phyloP scores from a whole-genome alignment of 2,888 invertebrate species.

The Celastrina argiolus region DNA sequence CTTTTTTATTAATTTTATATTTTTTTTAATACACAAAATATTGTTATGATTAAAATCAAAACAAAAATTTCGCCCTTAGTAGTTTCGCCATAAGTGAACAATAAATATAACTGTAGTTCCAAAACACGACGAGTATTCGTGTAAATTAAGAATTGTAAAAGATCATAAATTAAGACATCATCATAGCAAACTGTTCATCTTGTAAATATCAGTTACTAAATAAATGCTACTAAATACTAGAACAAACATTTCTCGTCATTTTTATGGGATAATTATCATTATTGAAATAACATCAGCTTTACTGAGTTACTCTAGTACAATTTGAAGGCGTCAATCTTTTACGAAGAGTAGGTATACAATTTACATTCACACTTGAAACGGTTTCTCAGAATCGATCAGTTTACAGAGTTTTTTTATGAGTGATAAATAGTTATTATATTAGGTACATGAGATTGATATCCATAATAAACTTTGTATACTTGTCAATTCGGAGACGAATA shows the following conservation, averaged over 20 bases:
- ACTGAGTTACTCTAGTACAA: neutral
- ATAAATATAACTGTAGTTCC: neutral
- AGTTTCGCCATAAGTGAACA: conserved; percentile 14
- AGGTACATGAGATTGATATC: no score
- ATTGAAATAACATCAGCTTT: no score
- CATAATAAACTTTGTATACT: no score
- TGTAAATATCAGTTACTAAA: conserved; percentile 17
- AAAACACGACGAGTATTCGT: neutral
- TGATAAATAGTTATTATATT: no score
- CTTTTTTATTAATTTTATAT: neutral
- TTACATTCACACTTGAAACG: no score
- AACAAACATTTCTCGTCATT: neutral
- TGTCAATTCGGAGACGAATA: no score
- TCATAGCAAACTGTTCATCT: conserved; percentile 6
- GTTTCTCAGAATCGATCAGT: neutral
- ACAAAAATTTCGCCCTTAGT: conserved; percentile 3
- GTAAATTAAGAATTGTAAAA: neutral
- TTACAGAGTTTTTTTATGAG: neutral
- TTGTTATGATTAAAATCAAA: neutral
- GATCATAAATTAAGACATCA: neutral
- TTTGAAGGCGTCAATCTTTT: neutral
- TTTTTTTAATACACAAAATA: neutral
- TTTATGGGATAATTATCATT: no score
- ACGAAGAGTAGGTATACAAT: no score
- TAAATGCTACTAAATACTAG: neutral